Evolutionary conservation across 2,113 vertebrate genomes (phyloP).

Genomic region (Nycticryphes semicollaris): DNA sequence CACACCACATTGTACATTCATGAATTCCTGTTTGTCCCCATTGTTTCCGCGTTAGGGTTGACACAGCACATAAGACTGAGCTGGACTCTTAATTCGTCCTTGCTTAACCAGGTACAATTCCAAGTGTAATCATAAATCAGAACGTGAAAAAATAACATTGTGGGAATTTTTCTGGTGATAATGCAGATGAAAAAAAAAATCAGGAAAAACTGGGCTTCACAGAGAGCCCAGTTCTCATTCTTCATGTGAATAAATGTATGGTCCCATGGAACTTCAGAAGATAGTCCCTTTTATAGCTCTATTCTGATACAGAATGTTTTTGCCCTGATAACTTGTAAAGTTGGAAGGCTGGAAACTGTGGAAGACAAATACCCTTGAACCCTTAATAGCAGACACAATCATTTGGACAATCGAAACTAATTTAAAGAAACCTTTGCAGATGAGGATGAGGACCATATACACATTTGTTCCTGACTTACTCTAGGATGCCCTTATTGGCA

Average conservation of each 20-base stretch:
- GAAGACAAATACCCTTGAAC: not conserved
- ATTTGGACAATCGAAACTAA: not conserved
- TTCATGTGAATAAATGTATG: not conserved
- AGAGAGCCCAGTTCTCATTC: not conserved
- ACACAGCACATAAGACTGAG: not conserved
- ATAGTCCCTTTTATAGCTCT: not conserved
- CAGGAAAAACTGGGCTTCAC: not conserved
- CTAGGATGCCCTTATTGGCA: not conserved
- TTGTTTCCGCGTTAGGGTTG: not conserved
- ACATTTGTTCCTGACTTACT: not conserved
- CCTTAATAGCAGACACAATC: not conserved
- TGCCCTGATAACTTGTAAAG: not conserved
- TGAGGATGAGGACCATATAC: not conserved
- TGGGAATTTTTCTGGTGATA: not conserved
- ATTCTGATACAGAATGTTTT: rapidly evolving
- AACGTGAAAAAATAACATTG: not conserved
- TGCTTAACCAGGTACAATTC: not conserved
- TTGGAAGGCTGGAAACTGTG: not conserved
- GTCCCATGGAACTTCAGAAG: not conserved
- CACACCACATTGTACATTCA: rapidly evolving
- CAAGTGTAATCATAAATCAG: not conserved
- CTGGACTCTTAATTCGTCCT: not conserved
- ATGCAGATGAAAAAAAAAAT: not conserved
- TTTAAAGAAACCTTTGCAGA: not conserved
- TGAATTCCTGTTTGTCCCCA: not conserved